Evolutionary conservation across 2,797 vertebrate genomes (phyloP).

Genomic region (Ctenosaura bakeri): DNA sequence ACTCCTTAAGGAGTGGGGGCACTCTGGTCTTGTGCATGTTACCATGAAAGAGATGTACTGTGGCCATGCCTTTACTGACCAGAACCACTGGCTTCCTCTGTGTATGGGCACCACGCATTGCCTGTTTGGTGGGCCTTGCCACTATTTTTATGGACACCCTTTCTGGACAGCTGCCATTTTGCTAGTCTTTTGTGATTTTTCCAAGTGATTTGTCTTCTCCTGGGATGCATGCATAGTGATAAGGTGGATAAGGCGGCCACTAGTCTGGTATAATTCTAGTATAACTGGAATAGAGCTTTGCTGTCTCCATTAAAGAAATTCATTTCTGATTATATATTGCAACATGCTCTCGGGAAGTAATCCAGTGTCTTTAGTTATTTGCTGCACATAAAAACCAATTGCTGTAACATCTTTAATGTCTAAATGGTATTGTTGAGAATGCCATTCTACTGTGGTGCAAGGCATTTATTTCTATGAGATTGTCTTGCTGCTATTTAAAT

Average conservation of each 20-base stretch:
- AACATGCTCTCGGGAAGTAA: slow-evolving; percentile 60
- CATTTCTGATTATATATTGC: slow-evolving; percentile 50
- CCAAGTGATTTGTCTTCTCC: not conserved
- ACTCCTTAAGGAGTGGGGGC: not conserved
- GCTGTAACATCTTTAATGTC: slow-evolving; percentile 57
- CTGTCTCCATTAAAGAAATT: not conserved
- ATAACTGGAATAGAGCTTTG: not conserved
- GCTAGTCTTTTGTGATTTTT: not conserved
- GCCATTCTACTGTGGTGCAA: slow-evolving; percentile 50
- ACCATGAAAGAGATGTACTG: not conserved
- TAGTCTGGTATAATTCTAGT: not conserved
- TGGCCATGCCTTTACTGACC: not conserved
- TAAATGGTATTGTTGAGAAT: slow-evolving; percentile 58
- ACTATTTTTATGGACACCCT: not conserved
- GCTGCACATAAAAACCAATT: slow-evolving; percentile 69
- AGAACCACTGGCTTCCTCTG: not conserved
- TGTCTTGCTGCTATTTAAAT: slow-evolving; percentile 62
- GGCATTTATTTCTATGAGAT: slow-evolving; percentile 53
- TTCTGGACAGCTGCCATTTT: not conserved
- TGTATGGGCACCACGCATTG: not conserved
- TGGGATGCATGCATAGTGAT: not conserved
- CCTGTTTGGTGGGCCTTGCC: not conserved
- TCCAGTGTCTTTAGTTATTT: slow-evolving; percentile 62
- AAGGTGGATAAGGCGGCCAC: not conserved
- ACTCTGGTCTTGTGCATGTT: not conserved